Evolutionary conservation across 2,797 vertebrate species (phyloP).

Genomic region (Merluccius polli): DNA sequence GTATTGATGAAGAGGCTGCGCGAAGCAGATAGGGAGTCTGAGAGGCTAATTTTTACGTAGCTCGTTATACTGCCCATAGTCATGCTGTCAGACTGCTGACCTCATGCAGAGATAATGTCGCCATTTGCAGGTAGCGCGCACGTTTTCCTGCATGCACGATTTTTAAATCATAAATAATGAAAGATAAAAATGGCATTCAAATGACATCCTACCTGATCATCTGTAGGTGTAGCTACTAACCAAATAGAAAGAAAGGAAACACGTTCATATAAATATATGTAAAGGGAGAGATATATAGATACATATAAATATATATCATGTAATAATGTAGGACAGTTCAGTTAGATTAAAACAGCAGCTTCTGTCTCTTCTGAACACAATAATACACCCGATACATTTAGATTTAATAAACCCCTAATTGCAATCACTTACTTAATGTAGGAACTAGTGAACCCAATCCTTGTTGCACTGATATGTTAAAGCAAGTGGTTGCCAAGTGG

Average conservation of each 20-base stretch:
- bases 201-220: slow-evolving; percentile 82
- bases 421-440: too few relatives aligned
- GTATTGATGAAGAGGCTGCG: not conserved
- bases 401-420: too few relatives aligned
- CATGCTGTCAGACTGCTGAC: slow-evolving; percentile 57
- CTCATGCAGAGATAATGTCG: slow-evolving; percentile 56
- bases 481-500: too few relatives aligned
- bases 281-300: not conserved
- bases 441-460: too few relatives aligned
- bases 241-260: slow-evolving; percentile 52
- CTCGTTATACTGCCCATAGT: slow-evolving; percentile 36
- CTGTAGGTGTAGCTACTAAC: slow-evolving; percentile 81
- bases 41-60: slow-evolving; percentile 8
- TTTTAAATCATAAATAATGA: slow-evolving; percentile 6
- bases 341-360: not conserved
- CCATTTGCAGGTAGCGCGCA: slow-evolving; percentile 7
- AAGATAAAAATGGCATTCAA: slow-evolving; percentile 3
- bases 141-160: slow-evolving; percentile 48
- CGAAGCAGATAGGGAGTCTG: not conserved
- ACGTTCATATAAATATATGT: slow-evolving; percentile 17
- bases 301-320: not conserved
- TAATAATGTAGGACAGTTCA: not conserved
- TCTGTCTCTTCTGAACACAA: not conserved
- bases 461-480: too few relatives aligned
- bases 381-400: too few relatives aligned